These are phyloP conservation scores for Apis florea DNA, from an alignment of 1,140 invertebrate species.

Conservation along the genomic window DNA sequence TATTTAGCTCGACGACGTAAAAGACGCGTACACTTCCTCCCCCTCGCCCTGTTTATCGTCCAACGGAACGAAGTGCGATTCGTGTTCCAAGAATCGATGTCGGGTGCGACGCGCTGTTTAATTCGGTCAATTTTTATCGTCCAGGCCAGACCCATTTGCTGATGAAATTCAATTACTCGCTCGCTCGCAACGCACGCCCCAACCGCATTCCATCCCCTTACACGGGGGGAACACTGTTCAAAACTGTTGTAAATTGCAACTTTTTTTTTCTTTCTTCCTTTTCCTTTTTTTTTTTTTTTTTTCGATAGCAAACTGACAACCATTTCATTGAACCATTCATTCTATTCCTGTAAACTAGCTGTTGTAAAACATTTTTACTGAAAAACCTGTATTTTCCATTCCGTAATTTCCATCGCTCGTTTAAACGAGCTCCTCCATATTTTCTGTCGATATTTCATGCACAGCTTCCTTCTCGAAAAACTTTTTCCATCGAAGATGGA, in stretches of 20 bases:
- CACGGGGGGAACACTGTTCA: background rate
- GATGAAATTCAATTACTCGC: conserved; percentile 5
- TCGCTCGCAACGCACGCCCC: background rate
- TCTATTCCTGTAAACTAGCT: background rate
- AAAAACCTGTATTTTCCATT: background rate
- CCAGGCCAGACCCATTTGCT: background rate
- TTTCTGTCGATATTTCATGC: background rate
- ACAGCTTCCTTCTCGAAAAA: background rate
- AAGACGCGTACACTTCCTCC: background rate
- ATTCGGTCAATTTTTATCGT: conserved; percentile 9
- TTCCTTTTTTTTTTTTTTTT: background rate
- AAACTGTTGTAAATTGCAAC: conserved; percentile 4
- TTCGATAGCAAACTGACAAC: background rate
- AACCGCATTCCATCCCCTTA: background rate
- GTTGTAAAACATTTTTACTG: background rate
- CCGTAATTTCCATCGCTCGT: background rate
- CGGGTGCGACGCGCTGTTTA: background rate
- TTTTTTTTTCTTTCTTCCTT: background rate
- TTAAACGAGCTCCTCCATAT: background rate
- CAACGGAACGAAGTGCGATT: background rate
- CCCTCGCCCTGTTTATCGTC: background rate
- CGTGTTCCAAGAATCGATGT: background rate
- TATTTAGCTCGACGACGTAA: background rate
- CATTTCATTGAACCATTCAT: background rate
- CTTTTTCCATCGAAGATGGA: background rate